Base-by-base conservation (phyloP, 1,140 invertebrate species). In the Formica selysi region DNA sequence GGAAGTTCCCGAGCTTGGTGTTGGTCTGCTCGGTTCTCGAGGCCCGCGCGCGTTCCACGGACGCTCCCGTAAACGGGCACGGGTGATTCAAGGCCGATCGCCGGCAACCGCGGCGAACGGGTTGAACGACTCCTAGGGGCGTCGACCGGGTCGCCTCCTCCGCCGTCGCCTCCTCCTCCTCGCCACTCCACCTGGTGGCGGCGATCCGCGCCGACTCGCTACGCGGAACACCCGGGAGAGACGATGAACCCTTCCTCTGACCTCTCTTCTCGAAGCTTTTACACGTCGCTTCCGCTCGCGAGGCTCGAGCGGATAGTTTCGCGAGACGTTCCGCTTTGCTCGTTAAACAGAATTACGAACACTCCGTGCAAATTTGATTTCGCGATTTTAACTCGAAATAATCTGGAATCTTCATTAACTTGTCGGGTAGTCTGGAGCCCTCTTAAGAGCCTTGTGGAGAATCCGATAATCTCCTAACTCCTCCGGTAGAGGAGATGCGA, bases 81-180 rank as follows among this genome's bases (percentile, higher is more conserved):
- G 91, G 91, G 89, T 92, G 91, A 92, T 93, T 93, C 93, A 94
- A 94, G 93, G 93, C 91, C 93, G 93, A 93, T 92, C 90, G 92
- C 79, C 90, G 91, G 91, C 89, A 73, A 64, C 51, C 51, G 61
- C 44, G 76, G 83, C 38, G 48, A 59, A 44, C 79, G 91, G 86
- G 91, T 91, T 91, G 91, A 91, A 91, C 90, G 91, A 91, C 91
- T 90, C 88, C 86, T 67, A 87, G 88, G 90, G 91, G 88, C 91
- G 91, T 90, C 91, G 91, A 91, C 91, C 88, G 89, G 86, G 78
- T 76, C 80, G 68, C 54, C 74, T 83, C 54, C 81, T 67, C 67
- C 64, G 36, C 36, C 70, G 32, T 29, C 41, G 54, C 78, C 48
- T 4, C 4, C 16, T 62, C 84, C 89, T 85, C 67, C 54, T 61